Evolutionary conservation across 2,797 vertebrate species (phyloP).

Genomic region (Alfaro cultratus): DNA sequence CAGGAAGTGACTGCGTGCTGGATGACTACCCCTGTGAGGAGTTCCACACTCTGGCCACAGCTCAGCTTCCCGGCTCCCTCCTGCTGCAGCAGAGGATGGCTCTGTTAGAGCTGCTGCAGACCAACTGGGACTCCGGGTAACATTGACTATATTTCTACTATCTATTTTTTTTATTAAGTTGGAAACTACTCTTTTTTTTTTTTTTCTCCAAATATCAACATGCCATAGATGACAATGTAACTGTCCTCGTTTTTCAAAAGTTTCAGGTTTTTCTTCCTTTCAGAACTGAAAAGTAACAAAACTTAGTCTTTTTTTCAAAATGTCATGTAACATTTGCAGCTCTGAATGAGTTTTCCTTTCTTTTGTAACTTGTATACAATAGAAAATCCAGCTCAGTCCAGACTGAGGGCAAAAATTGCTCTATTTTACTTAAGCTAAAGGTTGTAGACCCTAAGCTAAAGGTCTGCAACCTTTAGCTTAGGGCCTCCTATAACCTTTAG

Average conservation of each 20-base stretch:
- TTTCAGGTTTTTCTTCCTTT: background rate
- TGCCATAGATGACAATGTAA: background rate
- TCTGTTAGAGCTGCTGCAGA: constrained; percentile 75
- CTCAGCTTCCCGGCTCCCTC: constrained; percentile 55
- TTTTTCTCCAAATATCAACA: background rate
- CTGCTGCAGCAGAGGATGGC: constrained; percentile 76
- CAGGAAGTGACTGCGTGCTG: constrained; percentile 63
- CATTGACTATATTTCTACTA: background rate
- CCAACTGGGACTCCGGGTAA: constrained; percentile 85
- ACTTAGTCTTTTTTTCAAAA: no score
- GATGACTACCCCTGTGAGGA: constrained; percentile 82
- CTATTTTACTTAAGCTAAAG: background rate
- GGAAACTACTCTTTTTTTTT: background rate
- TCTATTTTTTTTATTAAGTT: background rate
- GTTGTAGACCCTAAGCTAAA: no score
- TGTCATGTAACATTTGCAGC: background rate
- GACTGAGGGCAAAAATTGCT: background rate
- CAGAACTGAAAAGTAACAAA: no score
- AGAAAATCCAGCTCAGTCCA: no score
- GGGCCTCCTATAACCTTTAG: background rate
- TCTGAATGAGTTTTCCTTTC: background rate
- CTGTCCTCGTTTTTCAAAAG: background rate
- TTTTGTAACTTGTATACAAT: no score
- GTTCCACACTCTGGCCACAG: constrained; percentile 75
- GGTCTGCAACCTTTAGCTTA: no score